Evolutionary conservation across 2,888 invertebrate genomes (phyloP).

Genomic region (Mystacides longicornis): DNA sequence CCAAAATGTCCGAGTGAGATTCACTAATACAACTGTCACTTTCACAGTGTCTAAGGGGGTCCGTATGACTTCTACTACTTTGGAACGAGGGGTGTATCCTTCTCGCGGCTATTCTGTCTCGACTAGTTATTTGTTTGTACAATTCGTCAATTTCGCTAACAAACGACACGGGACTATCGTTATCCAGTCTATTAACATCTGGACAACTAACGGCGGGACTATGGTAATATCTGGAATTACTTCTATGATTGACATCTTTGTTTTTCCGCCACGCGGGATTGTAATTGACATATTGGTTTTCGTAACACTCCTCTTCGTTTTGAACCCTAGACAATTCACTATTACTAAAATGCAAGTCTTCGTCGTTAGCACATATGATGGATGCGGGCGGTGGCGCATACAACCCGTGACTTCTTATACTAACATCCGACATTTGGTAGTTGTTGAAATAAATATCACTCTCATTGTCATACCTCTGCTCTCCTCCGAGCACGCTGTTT

Average conservation of each 20-base stretch:
- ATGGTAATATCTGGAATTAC: constrained; percentile 40
- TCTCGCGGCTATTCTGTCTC: constrained; percentile 34
- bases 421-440: constrained; percentile 58
- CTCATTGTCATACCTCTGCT: constrained; percentile 49
- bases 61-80: constrained; percentile 42
- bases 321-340: constrained; percentile 21
- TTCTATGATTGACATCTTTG: constrained; percentile 37
- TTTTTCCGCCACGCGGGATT: constrained; percentile 45
- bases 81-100: constrained; percentile 35
- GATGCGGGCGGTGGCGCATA: constrained; percentile 55
- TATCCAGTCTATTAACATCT: constrained; percentile 40
- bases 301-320: constrained; percentile 43
- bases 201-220: constrained; percentile 44
- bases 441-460: constrained; percentile 54
- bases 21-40: constrained; percentile 48
- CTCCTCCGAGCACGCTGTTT: constrained; percentile 43
- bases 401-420: constrained; percentile 55
- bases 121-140: constrained; percentile 59
- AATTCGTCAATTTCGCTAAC: constrained; percentile 59
- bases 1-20: constrained; percentile 37
- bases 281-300: constrained; percentile 50
- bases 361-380: constrained; percentile 46
- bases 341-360: constrained; percentile 37
- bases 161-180: constrained; percentile 39
- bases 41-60: constrained; percentile 41